These are phyloP conservation scores for Zele albiditarsus DNA, from an alignment of 2,888 invertebrate species.

Conservation along the genomic window DNA sequence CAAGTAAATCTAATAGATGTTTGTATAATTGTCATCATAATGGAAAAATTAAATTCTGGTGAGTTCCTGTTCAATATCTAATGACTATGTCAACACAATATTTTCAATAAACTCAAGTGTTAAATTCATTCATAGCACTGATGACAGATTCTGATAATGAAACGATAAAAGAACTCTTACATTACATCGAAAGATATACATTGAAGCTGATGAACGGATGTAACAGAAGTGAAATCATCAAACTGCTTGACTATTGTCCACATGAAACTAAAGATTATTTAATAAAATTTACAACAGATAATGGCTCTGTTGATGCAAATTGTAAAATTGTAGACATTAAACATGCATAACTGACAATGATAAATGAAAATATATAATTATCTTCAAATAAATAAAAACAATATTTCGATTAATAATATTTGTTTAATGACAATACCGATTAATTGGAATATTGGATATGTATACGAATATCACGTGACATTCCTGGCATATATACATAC, in stretches of 20 bases:
- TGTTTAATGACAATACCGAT: neutral
- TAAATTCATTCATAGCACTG: neutral
- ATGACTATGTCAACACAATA: neutral
- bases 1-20: constrained; percentile 46
- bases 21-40: constrained; percentile 54
- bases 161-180: constrained; percentile 54
- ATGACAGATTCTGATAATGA: constrained; percentile 46
- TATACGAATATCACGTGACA: neutral
- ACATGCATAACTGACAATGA: neutral
- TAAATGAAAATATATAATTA: neutral
- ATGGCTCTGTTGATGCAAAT: neutral
- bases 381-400: neutral
- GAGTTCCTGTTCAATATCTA: constrained; percentile 23
- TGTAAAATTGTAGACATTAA: neutral
- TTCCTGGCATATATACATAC: neutral
- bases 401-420: neutral
- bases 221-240: neutral
- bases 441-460: neutral
- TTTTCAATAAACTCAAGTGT: neutral
- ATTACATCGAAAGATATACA: constrained; percentile 61
- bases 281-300: neutral
- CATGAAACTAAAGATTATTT: neutral
- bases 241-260: neutral
- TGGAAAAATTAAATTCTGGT: constrained; percentile 58
- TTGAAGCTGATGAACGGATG: constrained; percentile 41